Evolutionary conservation across 2,888 invertebrate species (phyloP), one percentile per base, ranked within the genome.

Genomic region (Orchesella flavescens): DNA sequence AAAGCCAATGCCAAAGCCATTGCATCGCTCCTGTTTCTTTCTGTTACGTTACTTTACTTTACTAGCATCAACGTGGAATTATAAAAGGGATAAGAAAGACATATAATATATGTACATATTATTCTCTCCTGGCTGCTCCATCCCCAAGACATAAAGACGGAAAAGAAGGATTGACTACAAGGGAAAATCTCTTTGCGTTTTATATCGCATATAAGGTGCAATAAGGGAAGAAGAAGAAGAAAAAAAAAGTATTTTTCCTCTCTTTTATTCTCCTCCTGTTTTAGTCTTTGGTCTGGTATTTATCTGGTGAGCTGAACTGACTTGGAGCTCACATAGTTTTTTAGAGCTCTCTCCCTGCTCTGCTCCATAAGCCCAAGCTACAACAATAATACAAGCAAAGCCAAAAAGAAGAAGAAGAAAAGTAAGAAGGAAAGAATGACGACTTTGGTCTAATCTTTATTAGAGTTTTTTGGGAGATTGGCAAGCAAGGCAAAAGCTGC

Each of bases 391-490:
- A 49, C 49, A 49, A 21, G 69, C 44, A 53, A 53, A 69, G 49
- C 68, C 43, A 65, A 75, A 65, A 49, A 65, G 61, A 23, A 65
- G 17, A 17, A 81, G 53, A 19, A 68, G 66, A 24, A 78, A 44
- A 72, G 61, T 71, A 76, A 59, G 71, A 80, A 80, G 59, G 78
- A 78, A 74, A 74, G 79, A 79, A 74, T 82, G 83, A 85, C 77
- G 86, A 83, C 81, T 84, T 82, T 83, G 83, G 75, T 86, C 84
- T 88, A 88, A 88, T 88, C 88, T 88, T 88, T 88, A 88, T 88
- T 87, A 88, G 88, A 88, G 86, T 87, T 83, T 83, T 73, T 86
- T 82, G 85, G 84, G 83, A 88, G 87, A 88, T 88, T 88, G 87
- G 87, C 86, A 85, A 86, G 85, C 85, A 83, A 85, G 85, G 83